Conservation (phyloP, 2,113 vertebrate species). For the Xiphias gladius region DNA sequence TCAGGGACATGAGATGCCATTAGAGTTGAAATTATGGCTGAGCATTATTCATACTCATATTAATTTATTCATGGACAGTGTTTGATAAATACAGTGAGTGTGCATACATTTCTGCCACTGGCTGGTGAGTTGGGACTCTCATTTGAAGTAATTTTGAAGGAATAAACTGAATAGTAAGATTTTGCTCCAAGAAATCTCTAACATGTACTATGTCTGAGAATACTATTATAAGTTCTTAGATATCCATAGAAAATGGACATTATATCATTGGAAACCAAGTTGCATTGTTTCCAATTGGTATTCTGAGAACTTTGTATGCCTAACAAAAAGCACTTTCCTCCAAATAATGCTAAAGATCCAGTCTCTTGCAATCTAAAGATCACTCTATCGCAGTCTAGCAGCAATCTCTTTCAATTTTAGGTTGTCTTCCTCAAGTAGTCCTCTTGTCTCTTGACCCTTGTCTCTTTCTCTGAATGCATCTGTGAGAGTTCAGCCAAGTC, state of each 20-base stretch:
- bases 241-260: background rate
- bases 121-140: background rate
- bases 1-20: too few relatives aligned
- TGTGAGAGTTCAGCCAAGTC: background rate
- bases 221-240: background rate
- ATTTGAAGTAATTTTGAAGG: background rate
- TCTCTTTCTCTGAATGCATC: background rate
- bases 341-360: background rate
- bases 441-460: background rate
- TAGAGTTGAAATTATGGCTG: too few relatives aligned
- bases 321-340: background rate
- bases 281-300: too few relatives aligned
- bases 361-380: too few relatives aligned
- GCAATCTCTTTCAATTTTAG: background rate
- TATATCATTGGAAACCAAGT: background rate
- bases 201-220: background rate
- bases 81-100: too few relatives aligned
- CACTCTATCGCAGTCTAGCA: background rate
- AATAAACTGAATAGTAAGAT: background rate
- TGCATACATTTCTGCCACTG: background rate
- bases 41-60: too few relatives aligned
- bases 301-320: background rate
- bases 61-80: too few relatives aligned
- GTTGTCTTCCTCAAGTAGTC: background rate
- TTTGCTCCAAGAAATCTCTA: background rate